Evolutionary conservation across 2,113 vertebrate genomes (phyloP).

Genomic region (Pterophyllum scalare): DNA sequence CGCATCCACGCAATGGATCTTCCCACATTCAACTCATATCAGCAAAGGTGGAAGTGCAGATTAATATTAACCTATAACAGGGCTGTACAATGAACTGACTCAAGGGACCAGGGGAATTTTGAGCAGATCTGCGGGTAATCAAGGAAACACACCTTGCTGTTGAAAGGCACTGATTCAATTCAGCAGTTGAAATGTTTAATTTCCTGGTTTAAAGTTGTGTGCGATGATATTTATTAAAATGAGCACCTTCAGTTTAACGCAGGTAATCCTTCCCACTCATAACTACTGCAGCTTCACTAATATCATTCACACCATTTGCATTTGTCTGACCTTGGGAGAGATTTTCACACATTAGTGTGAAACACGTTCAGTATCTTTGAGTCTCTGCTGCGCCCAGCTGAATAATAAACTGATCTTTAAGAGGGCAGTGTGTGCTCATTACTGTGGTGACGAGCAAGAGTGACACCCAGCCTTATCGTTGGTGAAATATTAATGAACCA

Average conservation of each 20-base stretch:
- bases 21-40: not conserved
- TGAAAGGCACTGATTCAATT: constrained; percentile 41
- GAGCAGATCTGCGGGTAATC: constrained; percentile 39
- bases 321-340: constrained; percentile 64
- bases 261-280: not conserved
- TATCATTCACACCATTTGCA: constrained; percentile 5
- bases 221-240: constrained; percentile 19
- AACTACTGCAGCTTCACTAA: not conserved
- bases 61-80: constrained; percentile 8
- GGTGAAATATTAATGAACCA: constrained; percentile 72
- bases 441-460: constrained; percentile 55
- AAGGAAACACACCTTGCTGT: constrained; percentile 33
- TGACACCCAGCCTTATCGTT: constrained; percentile 66
- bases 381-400: constrained; percentile 39
- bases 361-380: constrained; percentile 42
- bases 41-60: constrained; percentile 10
- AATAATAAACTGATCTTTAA: constrained; percentile 71
- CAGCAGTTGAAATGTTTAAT: constrained; percentile 18
- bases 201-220: constrained; percentile 15
- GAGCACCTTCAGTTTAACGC: not conserved
- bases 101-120: constrained; percentile 29
- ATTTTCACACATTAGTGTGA: constrained; percentile 43
- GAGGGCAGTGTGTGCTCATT: constrained; percentile 60
- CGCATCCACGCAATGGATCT: fast-evolving
- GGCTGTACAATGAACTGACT: constrained; percentile 31